Base-by-base conservation (phyloP, 2,797 vertebrate species). In the Cossypha polioptera region DNA sequence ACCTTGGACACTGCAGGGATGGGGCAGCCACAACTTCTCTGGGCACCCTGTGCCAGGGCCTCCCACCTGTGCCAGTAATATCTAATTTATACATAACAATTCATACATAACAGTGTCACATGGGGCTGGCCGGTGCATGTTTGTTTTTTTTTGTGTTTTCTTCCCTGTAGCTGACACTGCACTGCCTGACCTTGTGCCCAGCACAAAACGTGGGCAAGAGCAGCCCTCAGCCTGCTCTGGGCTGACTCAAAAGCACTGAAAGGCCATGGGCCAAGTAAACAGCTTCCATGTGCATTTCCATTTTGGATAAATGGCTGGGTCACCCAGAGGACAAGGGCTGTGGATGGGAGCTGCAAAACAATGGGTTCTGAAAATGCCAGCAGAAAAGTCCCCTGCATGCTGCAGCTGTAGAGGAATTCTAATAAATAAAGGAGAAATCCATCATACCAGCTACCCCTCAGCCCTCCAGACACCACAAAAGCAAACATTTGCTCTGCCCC, bases 271-370 rank as follows among this genome's bases (percentile, higher is more conserved):
- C 79, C 85, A 88, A 93, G 87, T 93, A 95, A 96, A 97, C 91
- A 96, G 73, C 81, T 90, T 92, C 85, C 86, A 84, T 77, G 88
- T 89, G 63, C 83, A 25, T 81, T 96, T 91, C 84, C 55, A 91
- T 76, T 81, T 68, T 48, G 94, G 90, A 65, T 80, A 89, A 88
- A 84, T 33, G 54, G 58, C 36, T 21, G 82, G 95, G 86, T 97
- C 96, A 96, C 89, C 75, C 93, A 91, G 71, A 97, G 96, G 97
- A 95, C 97, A 96, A 43, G 78, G 74, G 57, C 4, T 74, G 83
- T 48, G 77, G 38, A 43, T 31, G 48, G 67, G 40, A 90, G 93
- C 92, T 91, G 54, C 40, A 59, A 83, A 92, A 68, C 91, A 75
- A 58, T 47, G 74, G 81, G 47, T 94, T 84, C 83, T 83, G 80